A percentile compares a stretch with the other conserved stretches of the same genome.
Conservation (phyloP, 2,888 invertebrate genomes). For the Anthrax anthrax region DNA sequence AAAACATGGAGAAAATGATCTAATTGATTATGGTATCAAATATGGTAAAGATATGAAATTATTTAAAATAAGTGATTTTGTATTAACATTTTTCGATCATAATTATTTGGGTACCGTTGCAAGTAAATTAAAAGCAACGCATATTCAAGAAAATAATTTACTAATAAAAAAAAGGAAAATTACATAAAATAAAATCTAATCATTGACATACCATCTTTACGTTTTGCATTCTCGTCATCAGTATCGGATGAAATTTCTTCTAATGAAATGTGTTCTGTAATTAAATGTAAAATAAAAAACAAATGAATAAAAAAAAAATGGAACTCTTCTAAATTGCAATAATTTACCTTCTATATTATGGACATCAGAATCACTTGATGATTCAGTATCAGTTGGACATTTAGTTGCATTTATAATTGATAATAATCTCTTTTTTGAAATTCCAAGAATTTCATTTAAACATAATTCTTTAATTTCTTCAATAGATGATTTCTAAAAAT, state of each 20-base stretch:
- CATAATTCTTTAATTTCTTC: constrained; percentile 44
- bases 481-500: constrained; percentile 22
- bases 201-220: background rate
- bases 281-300: no score
- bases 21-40: constrained; percentile 25
- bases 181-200: background rate
- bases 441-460: constrained; percentile 45
- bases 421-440: constrained; percentile 44
- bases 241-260: constrained; percentile 44
- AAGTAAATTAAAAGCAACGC: constrained; percentile 23
- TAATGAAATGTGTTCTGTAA: constrained; percentile 42
- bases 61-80: constrained; percentile 26
- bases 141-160: constrained; percentile 16
- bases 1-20: constrained; percentile 9
- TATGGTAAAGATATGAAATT: constrained; percentile 17
- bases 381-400: constrained; percentile 34
- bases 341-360: constrained; percentile 24
- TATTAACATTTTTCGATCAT: constrained; percentile 11
- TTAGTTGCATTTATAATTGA: constrained; percentile 36
- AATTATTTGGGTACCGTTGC: constrained; percentile 1
- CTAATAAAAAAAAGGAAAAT: background rate
- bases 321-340: background rate
- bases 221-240: constrained; percentile 19
- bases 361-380: constrained; percentile 31
- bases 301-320: no score